Percentiles rank a stretch among this genome's conserved stretches.
Evolutionary conservation across 2,797 vertebrate genomes (phyloP).

Genomic region (Allochrocebus solatus): DNA sequence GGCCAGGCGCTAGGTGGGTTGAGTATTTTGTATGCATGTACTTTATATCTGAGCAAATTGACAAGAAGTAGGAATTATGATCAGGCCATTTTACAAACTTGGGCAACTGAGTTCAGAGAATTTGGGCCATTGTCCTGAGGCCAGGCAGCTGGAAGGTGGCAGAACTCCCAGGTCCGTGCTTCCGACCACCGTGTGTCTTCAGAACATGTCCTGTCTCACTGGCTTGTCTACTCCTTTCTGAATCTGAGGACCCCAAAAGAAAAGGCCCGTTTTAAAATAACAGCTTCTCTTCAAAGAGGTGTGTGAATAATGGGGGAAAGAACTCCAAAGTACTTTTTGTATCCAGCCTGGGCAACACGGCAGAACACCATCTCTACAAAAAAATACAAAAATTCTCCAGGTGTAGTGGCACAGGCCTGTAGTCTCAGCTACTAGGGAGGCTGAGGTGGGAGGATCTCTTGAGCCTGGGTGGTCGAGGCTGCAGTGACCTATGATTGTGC

Average conservation of each 20-base stretch:
- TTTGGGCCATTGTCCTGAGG: neutral
- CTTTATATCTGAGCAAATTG: neutral
- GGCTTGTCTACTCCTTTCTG: rapidly evolving
- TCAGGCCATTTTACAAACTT: neutral
- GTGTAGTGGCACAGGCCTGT: neutral
- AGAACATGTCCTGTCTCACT: rapidly evolving
- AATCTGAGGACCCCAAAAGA: neutral
- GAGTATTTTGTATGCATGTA: rapidly evolving
- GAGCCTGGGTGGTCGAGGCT: neutral
- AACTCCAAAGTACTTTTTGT: neutral
- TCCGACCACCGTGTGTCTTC: neutral
- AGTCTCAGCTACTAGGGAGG: neutral
- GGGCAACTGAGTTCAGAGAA: neutral
- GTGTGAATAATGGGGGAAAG: neutral
- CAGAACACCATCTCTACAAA: neutral
- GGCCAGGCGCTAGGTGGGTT: neutral
- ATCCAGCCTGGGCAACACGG: neutral
- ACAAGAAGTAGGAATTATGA: neutral
- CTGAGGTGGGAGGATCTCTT: neutral
- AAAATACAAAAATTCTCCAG: neutral
- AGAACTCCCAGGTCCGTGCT: neutral
- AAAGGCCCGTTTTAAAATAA: neutral
- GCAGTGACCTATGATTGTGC: too few relatives aligned
- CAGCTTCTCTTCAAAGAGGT: neutral
- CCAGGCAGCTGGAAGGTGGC: neutral